These are phyloP conservation scores for Boulengeromyrus knoepffleri DNA, from an alignment of 2,113 vertebrate species.

Conservation along the genomic window DNA sequence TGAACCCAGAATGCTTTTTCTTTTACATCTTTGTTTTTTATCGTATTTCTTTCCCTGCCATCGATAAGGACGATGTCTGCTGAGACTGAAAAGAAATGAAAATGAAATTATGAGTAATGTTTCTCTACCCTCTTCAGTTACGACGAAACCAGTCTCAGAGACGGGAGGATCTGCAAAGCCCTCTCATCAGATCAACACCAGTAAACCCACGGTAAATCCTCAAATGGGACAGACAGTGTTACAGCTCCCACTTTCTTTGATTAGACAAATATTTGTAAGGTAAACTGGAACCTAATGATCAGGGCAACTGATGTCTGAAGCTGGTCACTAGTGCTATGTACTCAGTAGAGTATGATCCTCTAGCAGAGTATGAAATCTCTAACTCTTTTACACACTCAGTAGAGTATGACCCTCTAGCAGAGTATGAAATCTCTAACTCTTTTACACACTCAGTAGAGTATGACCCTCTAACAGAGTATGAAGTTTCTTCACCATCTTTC, in stretches of 20 bases:
- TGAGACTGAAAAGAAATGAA: slow-evolving; percentile 11
- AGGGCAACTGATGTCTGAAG: not conserved
- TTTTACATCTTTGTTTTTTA: slow-evolving; percentile 18
- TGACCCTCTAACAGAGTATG: not conserved
- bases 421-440: not conserved
- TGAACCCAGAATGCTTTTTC: not conserved
- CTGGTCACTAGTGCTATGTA: not conserved
- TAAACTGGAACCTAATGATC: not conserved
- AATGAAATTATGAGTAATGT: not conserved
- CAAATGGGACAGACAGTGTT: not conserved
- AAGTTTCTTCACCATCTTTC: not conserved
- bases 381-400: not conserved
- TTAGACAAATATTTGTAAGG: not conserved
- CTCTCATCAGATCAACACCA: not conserved
- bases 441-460: not conserved
- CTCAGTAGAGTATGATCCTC: not conserved
- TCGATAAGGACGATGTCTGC: not conserved
- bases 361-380: not conserved
- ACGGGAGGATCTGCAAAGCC: not conserved
- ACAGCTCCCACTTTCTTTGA: not conserved
- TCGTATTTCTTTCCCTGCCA: not conserved
- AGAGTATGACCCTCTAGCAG: not conserved
- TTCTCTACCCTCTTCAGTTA: not conserved
- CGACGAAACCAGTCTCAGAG: not conserved
- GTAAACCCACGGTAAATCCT: not conserved